Conservation (phyloP, 2,888 invertebrate species). For the Ormyrus rosae region DNA sequence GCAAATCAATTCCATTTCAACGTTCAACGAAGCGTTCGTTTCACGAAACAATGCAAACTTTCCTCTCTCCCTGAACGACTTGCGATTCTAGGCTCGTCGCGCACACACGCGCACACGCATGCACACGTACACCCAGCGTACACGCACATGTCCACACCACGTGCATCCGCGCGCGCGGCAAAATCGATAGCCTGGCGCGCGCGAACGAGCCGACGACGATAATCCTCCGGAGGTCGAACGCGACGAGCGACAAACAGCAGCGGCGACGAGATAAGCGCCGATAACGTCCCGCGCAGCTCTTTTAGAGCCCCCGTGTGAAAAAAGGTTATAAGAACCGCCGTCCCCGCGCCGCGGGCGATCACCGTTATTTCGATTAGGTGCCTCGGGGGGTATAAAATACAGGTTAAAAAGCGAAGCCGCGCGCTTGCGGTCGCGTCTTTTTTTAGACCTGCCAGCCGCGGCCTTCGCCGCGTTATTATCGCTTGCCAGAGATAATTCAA, state of each 20-base stretch:
- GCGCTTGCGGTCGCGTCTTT: constrained; percentile 19
- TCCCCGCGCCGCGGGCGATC: too few relatives aligned
- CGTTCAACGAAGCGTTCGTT: background rate
- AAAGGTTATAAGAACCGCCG: too few relatives aligned
- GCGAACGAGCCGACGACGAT: constrained; percentile 1
- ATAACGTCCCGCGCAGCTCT: too few relatives aligned
- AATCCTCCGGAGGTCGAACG: constrained; percentile 19
- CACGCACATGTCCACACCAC: background rate
- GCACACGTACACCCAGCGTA: background rate
- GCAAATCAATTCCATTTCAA: background rate
- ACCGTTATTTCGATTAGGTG: too few relatives aligned
- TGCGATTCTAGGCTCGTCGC: background rate
- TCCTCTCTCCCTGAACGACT: background rate
- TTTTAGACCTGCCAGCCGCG: constrained; percentile 28
- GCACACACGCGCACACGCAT: background rate
- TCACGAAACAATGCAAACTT: background rate
- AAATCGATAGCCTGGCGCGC: constrained; percentile 49
- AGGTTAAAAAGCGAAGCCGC: background rate
- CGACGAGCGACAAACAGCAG: too few relatives aligned
- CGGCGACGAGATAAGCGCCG: too few relatives aligned
- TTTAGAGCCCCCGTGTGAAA: too few relatives aligned
- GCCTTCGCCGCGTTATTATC: constrained; percentile 28
- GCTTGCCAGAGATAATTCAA: background rate
- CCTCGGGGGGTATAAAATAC: background rate
- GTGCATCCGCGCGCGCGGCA: constrained; percentile 2